phyloP scores from a whole-genome alignment of 1,140 invertebrate genomes.

The Homalodisca vitripennis region DNA sequence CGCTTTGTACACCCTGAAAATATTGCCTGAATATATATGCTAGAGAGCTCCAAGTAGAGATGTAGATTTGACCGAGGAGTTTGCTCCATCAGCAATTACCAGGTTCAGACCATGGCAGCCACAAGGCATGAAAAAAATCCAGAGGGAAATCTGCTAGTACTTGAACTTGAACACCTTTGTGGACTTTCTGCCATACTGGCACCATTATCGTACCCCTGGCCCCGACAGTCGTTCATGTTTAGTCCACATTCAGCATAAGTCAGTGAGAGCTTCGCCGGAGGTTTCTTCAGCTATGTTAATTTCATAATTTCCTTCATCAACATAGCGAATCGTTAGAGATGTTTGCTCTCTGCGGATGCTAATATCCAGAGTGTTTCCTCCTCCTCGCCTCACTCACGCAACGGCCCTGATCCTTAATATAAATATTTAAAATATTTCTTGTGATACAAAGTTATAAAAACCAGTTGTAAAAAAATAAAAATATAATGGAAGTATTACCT shows the following conservation, averaged over 20 bases:
- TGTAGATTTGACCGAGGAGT: constrained; percentile 27
- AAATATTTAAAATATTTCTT: too few species aligned
- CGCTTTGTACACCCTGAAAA: not conserved
- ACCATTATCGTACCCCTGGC: too few species aligned
- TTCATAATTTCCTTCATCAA: constrained; percentile 21
- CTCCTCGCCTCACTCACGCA: too few species aligned
- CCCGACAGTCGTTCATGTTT: too few species aligned
- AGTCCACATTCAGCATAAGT: constrained; percentile 15
- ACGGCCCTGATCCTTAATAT: too few species aligned
- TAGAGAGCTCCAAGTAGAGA: too few species aligned
- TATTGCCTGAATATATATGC: constrained; percentile 12
- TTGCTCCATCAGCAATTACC: constrained; percentile 30
- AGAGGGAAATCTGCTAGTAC: constrained; percentile 32
- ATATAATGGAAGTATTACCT: too few species aligned
- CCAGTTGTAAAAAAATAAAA: too few species aligned
- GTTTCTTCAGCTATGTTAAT: constrained; percentile 25
- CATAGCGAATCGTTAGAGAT: constrained; percentile 28
- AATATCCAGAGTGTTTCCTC: constrained; percentile 29
- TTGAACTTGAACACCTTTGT: constrained; percentile 35
- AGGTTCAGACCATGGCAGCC: constrained; percentile 36
- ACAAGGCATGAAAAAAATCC: constrained; percentile 31
- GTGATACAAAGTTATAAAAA: too few species aligned
- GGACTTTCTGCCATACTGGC: too few species aligned
- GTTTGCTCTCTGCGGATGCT: constrained; percentile 29
- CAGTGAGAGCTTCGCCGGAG: constrained; percentile 20